Evolutionary conservation across 2,888 invertebrate genomes (phyloP).

Genomic region (Sericinus montela): DNA sequence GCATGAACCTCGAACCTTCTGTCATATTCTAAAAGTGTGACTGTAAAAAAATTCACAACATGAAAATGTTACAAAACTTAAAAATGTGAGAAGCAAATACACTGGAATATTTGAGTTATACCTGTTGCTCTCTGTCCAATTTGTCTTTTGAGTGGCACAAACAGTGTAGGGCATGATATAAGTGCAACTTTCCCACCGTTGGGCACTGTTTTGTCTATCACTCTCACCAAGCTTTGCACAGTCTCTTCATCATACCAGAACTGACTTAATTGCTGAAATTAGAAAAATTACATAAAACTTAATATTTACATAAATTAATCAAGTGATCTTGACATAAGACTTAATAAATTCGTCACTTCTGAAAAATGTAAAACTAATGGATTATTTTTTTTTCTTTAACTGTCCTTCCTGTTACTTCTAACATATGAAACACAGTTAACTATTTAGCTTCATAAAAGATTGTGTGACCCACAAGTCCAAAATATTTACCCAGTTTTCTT

Average conservation of each 20-base stretch:
- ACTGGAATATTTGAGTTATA: slow-evolving; percentile 26
- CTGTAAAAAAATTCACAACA: slow-evolving; percentile 65
- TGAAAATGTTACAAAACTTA: too few relatives aligned
- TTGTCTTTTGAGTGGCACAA: slow-evolving; percentile 81
- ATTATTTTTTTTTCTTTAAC: too few relatives aligned
- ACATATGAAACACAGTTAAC: too few relatives aligned
- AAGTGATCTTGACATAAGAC: too few relatives aligned
- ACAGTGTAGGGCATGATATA: slow-evolving; percentile 93
- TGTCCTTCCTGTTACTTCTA: too few relatives aligned
- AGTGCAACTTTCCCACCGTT: slow-evolving; percentile 85
- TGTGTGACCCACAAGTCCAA: too few relatives aligned
- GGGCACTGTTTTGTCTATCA: slow-evolving; percentile 78
- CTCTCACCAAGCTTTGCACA: slow-evolving; percentile 83
- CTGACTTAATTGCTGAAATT: slow-evolving; percentile 95
- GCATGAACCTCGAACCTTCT: slow-evolving; percentile 88
- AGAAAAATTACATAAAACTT: background rate
- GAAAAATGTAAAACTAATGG: too few relatives aligned
- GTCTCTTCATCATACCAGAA: slow-evolving; percentile 97
- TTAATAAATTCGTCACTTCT: too few relatives aligned
- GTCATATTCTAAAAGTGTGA: slow-evolving; percentile 91
- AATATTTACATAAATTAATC: too few relatives aligned
- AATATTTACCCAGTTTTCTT: slow-evolving; percentile 88
- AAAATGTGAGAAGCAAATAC: too few relatives aligned
- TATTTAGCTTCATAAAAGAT: too few relatives aligned
- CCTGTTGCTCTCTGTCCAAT: slow-evolving; percentile 66